Percentiles rank a stretch among this genome's conserved stretches.
phyloP scores from a whole-genome alignment of 2,888 invertebrate genomes.

The Lepidochrysops patricia region DNA sequence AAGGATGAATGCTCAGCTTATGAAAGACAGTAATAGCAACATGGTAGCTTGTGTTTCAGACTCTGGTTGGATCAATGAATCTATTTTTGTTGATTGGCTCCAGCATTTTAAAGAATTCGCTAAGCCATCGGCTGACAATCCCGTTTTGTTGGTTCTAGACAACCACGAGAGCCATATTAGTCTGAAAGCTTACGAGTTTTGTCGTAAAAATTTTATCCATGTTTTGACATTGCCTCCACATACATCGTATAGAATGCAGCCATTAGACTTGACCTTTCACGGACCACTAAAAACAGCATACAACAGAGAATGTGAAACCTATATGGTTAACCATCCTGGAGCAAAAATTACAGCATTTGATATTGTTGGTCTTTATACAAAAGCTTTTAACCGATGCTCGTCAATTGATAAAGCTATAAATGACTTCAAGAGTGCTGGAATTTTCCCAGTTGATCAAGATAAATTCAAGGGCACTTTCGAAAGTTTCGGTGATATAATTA shows the following conservation, averaged over 20 bases:
- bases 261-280: conserved; percentile 28
- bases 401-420: conserved; percentile 20
- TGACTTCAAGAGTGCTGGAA: conserved; percentile 22
- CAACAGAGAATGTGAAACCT: conserved; percentile 28
- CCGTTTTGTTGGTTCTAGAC: conserved; percentile 7
- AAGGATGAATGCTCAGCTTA: conserved; percentile 21
- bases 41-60: neutral
- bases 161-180: conserved; percentile 10
- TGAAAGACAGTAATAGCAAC: conserved; percentile 18
- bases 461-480: conserved; percentile 15
- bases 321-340: conserved; percentile 21
- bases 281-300: conserved; percentile 31
- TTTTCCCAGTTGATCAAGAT: conserved; percentile 19
- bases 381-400: conserved; percentile 20
- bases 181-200: conserved; percentile 13
- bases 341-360: conserved; percentile 22
- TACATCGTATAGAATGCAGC: conserved; percentile 25
- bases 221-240: conserved; percentile 17
- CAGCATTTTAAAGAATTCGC: conserved; percentile 5
- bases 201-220: conserved; percentile 17
- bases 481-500: too few species aligned
- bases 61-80: neutral
- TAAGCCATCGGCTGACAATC: conserved; percentile 1
- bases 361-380: conserved; percentile 20
- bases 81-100: neutral